Base-by-base conservation (phyloP, 2,888 invertebrate species). In the Platerodrilus igneus region DNA sequence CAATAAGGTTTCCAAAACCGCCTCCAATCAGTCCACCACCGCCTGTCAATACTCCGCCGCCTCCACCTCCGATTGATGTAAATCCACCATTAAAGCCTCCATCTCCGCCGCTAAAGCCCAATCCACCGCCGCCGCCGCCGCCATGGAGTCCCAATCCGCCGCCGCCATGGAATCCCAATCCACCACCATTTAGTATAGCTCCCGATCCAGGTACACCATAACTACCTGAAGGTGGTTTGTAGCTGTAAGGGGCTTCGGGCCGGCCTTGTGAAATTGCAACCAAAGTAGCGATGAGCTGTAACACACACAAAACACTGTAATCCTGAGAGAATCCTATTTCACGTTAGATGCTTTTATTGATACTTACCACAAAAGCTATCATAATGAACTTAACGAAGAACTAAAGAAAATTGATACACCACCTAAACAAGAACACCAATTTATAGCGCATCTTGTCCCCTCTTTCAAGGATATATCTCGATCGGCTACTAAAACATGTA, bases 161-260 rank as follows among this genome's bases (percentile, higher is more conserved):
- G n/a, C 52, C 51, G 8, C 42, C 34, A 10, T 33, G 44, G 37
- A 33, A 48, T 48, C 26, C 48, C 45, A 33, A 48, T 45, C 31
- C 48, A 46, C 42, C 39, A 6, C 52, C 47, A 13, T n/a, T n/a
- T n/a, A 41, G 36, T 10, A 30, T 35, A 28, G 34, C 44, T 18
- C 50, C 40, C 17, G 50, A 47, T 9, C 55, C 56, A 16, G 62
- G 61, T 9, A 52, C 55, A 10, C 59, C 59, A 46, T 62, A 62
- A 41, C 55, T 56, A 31, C 55, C 56, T 8, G 58, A 57, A 14
- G 61, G 61, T 52, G 57, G 45, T 48, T 48, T 64, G 66, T 77
- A 77, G 59, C 72, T 72, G 64, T 74, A 73, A 53, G 74, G 75
- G 56, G 74, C 72, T 67, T 76, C 77, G 62, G 76, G 76, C 46